Percentiles rank a stretch among this genome's conserved stretches.
Conservation (phyloP, 1,140 invertebrate species). For the Drosophila pruinosa region DNA sequence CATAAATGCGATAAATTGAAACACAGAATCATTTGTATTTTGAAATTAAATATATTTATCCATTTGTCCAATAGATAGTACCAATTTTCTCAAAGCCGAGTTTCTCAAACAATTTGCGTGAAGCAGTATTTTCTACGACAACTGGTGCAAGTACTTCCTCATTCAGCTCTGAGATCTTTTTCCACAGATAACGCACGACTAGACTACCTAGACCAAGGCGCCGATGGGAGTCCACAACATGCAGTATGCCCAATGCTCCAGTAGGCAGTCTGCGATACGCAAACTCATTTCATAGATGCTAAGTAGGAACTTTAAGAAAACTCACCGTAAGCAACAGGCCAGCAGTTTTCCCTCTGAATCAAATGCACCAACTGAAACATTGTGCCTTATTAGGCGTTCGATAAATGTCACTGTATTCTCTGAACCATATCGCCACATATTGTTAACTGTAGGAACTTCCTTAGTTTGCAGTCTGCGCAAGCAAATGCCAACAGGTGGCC, state of each 20-base stretch:
- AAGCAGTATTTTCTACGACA: slow-evolving; percentile 8
- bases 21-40: neutral
- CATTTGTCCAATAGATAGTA: neutral
- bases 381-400: slow-evolving; percentile 39
- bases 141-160: slow-evolving; percentile 67
- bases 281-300: neutral
- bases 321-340: slow-evolving; percentile 66
- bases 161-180: slow-evolving; percentile 44
- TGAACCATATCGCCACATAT: slow-evolving; percentile 61
- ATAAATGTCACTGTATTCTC: slow-evolving; percentile 46
- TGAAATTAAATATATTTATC: neutral
- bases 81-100: slow-evolving; percentile 1
- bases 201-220: slow-evolving; percentile 65
- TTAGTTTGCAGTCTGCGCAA: neutral
- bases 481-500: neutral
- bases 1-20: neutral
- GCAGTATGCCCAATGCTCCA: slow-evolving; percentile 64
- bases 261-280: slow-evolving; percentile 45
- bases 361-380: slow-evolving; percentile 59
- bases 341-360: slow-evolving; percentile 58
- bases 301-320: neutral
- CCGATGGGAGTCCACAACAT: slow-evolving; percentile 65
- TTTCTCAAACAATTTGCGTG: slow-evolving; percentile 1
- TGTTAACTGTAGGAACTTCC: slow-evolving; percentile 44
- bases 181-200: slow-evolving; percentile 55